These are phyloP conservation scores for Scatophagus argus DNA, from an alignment of 2,113 vertebrate genomes.

Conservation along the genomic window DNA sequence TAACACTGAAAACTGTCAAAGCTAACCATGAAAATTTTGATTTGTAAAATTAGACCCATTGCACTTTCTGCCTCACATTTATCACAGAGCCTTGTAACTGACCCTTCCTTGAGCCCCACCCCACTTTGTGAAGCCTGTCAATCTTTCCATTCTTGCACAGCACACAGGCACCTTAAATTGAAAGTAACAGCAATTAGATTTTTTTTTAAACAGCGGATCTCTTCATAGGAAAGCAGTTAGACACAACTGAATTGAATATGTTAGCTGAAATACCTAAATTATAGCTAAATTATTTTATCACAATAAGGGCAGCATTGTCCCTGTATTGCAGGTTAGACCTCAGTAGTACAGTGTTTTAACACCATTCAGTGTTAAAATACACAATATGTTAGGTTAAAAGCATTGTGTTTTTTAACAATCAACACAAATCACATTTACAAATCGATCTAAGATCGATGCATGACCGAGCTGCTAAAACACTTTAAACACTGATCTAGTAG, in stretches of 20 bases:
- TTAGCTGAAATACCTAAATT: too few relatives aligned
- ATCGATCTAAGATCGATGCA: neutral
- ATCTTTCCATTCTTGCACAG: neutral
- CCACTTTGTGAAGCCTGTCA: neutral
- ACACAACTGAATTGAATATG: neutral
- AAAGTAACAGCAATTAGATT: neutral
- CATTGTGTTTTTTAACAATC: too few relatives aligned
- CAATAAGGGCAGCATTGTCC: neutral
- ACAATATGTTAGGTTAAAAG: neutral
- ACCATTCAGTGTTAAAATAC: too few relatives aligned
- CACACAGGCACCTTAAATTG: neutral
- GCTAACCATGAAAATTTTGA: neutral
- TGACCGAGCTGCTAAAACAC: neutral
- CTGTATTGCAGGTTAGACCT: neutral
- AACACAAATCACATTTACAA: too few relatives aligned
- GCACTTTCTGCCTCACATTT: too few relatives aligned
- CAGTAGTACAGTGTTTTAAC: neutral
- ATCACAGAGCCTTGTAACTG: neutral
- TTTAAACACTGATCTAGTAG: neutral
- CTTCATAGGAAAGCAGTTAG: neutral
- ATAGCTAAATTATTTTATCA: too few relatives aligned
- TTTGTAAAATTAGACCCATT: neutral
- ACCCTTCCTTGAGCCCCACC: neutral
- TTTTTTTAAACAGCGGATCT: neutral
- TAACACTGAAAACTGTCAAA: neutral